Base-by-base conservation (phyloP, 2,797 vertebrate genomes). In the Crypturellus tataupa region DNA sequence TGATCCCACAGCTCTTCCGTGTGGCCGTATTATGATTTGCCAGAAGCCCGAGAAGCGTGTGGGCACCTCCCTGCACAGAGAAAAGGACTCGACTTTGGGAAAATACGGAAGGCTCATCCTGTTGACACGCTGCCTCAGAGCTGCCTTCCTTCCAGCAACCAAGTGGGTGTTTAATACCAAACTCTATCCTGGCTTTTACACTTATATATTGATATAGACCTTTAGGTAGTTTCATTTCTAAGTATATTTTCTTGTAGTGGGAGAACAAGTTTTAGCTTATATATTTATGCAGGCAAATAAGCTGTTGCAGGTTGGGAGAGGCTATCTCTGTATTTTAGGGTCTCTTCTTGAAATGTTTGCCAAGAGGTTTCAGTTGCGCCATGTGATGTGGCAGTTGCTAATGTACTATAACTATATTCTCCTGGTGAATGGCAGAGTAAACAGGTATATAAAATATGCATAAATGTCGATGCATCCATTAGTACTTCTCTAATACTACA, bases 31-130 rank as follows among this genome's bases (percentile, higher is more conserved):
- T 89, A 53, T 82, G 80, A 39, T 80, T 94, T 90, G 72, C 83
- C 85, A 90, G 85, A 93, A 73, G 69, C 18, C 40, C 85, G 69
- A 91, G 76, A 85, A 96, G 75, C 69, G 29, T 62, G 15, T 71
- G 65, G 65, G 25, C 35, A 55, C 17, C 16, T 83, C 72, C 76
- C 33, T 19, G 12, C 24, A 37, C 0, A 87, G 85, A 95, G 67
- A 82, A 85, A 82, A 90, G 47, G 37, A 40, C 17, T 46, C 49
- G 63, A 87, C 65, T 37, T 64, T 64, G 49, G 58, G 83, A 89
- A 94, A 78, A 46, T 35, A 67, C 37, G 40, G 53, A 82, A 78
- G 15, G 27, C 3, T 77, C 55, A 40, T 42, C 29, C 76, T 80
- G 39, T 80, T 87, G 84, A 18, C 58, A 47, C 39, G 5, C 12